A percentile compares a stretch with the other conserved stretches of the same genome.
Evolutionary conservation across 92 coral and sea anemone species (phyloP).

Genomic region (Isaurus tuberculatus): DNA sequence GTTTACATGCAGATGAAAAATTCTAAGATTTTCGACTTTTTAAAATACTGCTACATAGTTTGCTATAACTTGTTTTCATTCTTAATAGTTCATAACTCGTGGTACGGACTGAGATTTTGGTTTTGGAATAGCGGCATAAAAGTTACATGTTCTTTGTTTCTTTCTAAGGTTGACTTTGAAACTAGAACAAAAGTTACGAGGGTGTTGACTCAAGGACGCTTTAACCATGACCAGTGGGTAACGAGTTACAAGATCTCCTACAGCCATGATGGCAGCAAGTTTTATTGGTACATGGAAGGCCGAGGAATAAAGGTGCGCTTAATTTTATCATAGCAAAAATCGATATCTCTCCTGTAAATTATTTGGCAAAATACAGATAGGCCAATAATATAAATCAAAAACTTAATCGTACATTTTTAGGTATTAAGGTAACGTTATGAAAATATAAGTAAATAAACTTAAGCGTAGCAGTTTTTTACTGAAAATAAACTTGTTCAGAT

Average conservation of each 20-base stretch:
- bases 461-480: no score
- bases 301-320: constrained; percentile 31
- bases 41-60: no score
- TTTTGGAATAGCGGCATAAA: not conserved
- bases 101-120: no score
- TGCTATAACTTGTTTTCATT: no score
- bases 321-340: not conserved
- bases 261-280: constrained; percentile 35
- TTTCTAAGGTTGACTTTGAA: constrained; percentile 42
- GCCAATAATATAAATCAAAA: no score
- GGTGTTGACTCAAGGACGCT: constrained; percentile 39
- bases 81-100: no score
- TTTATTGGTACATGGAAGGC: constrained; percentile 32
- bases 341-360: not conserved
- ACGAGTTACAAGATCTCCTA: constrained; percentile 36
- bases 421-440: no score
- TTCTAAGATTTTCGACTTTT: no score
- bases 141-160: not conserved
- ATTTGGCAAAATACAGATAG: not conserved
- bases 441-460: no score
- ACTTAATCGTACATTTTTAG: no score
- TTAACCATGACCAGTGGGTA: constrained; percentile 44
- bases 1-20: no score
- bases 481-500: no score
- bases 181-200: constrained; percentile 19